Evolutionary conservation across 2,888 invertebrate species (phyloP).

Genomic region (Erpobdella octoculata): DNA sequence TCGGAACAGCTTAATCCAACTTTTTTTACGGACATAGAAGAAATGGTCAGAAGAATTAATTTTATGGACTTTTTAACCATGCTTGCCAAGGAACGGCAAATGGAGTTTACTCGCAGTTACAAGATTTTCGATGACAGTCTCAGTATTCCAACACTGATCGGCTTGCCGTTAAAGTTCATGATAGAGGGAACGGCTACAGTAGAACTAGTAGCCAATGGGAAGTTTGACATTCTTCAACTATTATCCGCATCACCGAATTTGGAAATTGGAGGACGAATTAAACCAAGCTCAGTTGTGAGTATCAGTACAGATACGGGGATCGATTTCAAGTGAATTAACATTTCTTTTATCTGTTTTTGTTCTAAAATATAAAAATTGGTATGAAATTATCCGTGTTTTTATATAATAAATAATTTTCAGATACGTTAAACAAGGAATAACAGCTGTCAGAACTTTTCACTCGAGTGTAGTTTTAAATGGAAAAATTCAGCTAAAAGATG

Average conservation of each 20-base stretch:
- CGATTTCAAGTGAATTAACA: constrained; percentile 65
- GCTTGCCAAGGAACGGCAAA: constrained; percentile 62
- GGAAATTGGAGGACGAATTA: constrained; percentile 70
- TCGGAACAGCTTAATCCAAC: constrained; percentile 52
- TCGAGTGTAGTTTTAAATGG: constrained; percentile 75
- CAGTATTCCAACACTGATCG: constrained; percentile 73
- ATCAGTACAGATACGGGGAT: constrained; percentile 77
- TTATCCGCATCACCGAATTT: constrained; percentile 55
- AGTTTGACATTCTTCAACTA: constrained; percentile 64
- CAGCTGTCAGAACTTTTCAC: constrained; percentile 73
- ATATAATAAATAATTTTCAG: no score
- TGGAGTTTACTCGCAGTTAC: constrained; percentile 66
- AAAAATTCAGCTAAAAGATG: constrained; percentile 64
- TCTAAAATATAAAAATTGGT: no score
- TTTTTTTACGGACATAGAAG: constrained; percentile 35
- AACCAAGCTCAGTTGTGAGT: constrained; percentile 74
- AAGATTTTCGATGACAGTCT: constrained; percentile 80
- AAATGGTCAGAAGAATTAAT: constrained; percentile 50
- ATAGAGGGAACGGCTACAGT: constrained; percentile 78
- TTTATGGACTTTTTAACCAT: constrained; percentile 55
- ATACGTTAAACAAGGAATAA: constrained; percentile 65
- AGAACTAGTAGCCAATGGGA: constrained; percentile 73
- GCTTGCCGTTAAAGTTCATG: constrained; percentile 74
- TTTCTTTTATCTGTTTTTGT: no score
- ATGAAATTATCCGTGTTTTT: no score